Conservation (phyloP, 64 coral and sea anemone species). For the Hydrozoanthus tunicans region DNA sequence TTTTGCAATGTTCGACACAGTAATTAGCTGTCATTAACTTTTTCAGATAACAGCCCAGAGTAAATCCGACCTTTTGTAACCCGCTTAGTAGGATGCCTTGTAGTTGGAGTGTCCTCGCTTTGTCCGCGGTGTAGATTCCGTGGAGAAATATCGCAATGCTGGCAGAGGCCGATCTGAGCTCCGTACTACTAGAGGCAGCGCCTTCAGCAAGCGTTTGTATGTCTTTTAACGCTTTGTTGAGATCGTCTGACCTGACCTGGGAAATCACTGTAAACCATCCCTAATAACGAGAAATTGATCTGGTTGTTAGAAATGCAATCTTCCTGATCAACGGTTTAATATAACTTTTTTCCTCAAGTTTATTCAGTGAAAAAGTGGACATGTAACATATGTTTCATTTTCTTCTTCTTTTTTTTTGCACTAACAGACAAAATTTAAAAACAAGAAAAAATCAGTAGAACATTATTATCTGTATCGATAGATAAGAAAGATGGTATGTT, state of each 20-base stretch:
- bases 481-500: too few relatives aligned
- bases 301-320: too few relatives aligned
- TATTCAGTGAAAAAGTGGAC: too few relatives aligned
- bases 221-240: neutral
- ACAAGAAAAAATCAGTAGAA: too few relatives aligned
- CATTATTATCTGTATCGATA: too few relatives aligned
- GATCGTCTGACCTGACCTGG: conserved; percentile 29
- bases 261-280: conserved; percentile 46
- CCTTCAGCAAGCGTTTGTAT: conserved; percentile 21
- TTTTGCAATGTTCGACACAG: conserved; percentile 13
- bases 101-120: conserved; percentile 13
- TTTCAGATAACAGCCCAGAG: conserved; percentile 11
- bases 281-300: neutral
- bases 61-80: conserved; percentile 38
- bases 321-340: too few relatives aligned
- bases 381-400: too few relatives aligned
- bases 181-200: neutral
- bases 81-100: conserved; percentile 10
- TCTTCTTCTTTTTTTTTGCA: too few relatives aligned
- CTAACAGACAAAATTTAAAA: too few relatives aligned
- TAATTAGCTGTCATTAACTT: conserved; percentile 37
- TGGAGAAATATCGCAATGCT: conserved; percentile 7
- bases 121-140: neutral
- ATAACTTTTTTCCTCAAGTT: too few relatives aligned
- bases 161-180: conserved; percentile 32